A percentile compares a stretch with the other conserved stretches of the same genome.
Conservation (phyloP, 1,140 invertebrate genomes). For the Drosophila santomea region DNA sequence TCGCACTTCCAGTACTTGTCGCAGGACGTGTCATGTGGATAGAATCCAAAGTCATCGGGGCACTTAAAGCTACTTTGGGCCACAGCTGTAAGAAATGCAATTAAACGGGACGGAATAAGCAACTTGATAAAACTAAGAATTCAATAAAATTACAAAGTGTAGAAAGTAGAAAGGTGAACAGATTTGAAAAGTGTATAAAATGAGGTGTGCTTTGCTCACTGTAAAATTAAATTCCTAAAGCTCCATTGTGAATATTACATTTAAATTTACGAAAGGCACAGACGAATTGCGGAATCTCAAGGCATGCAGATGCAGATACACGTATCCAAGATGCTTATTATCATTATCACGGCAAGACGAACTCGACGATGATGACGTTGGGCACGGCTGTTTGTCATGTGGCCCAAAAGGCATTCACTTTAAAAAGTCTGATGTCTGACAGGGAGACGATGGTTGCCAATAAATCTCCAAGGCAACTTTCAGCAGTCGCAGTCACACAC, state of each 20-base stretch:
- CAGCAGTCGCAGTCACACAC: slow-evolving; percentile 43
- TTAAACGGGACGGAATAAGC: neutral
- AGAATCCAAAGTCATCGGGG: slow-evolving; percentile 97
- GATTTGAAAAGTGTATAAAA: too few species aligned
- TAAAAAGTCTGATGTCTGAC: slow-evolving; percentile 67
- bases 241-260: too few species aligned
- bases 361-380: slow-evolving; percentile 39
- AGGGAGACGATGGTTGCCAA: slow-evolving; percentile 69
- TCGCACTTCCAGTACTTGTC: slow-evolving; percentile 99
- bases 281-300: slow-evolving; percentile 11
- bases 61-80: slow-evolving; percentile 95
- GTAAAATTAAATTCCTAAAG: too few species aligned
- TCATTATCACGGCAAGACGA: slow-evolving; percentile 35
- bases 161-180: too few species aligned
- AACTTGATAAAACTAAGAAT: slow-evolving; percentile 8
- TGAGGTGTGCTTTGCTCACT: too few species aligned
- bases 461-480: slow-evolving; percentile 78
- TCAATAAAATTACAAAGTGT: slow-evolving; percentile 1
- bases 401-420: slow-evolving; percentile 74
- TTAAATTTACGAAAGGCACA: neutral
- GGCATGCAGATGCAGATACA: slow-evolving; percentile 28
- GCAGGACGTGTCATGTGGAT: slow-evolving; percentile 94
- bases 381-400: slow-evolving; percentile 69
- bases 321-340: slow-evolving; percentile 31
- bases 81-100: slow-evolving; percentile 86